Evolutionary conservation across 30 jellyfish, hydroid and myxozoan species (phyloP), one percentile per base, ranked within the genome.

Genomic region (Haliclystus octoradiatus): DNA sequence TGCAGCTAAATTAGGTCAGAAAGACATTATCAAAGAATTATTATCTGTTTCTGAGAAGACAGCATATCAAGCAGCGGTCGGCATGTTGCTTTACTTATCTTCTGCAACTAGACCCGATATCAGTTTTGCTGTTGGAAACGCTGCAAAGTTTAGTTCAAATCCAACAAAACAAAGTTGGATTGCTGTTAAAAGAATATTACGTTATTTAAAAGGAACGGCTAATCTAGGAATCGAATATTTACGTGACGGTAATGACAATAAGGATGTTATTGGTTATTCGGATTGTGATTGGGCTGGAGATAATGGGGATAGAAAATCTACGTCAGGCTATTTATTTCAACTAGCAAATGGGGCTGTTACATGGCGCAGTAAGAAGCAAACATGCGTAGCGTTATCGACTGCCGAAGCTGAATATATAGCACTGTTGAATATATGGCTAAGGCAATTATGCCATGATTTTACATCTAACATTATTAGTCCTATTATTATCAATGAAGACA

Each of bases 201-300:
- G n/a, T n/a, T n/a, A 72, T 60, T 35, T 72, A n/a, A 63, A 53
- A 2, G 94, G n/a, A n/a, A n/a, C n/a, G n/a, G n/a, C n/a, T n/a
- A n/a, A n/a, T n/a, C n/a, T n/a, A n/a, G n/a, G n/a, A n/a, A n/a
- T n/a, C n/a, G n/a, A n/a, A n/a, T n/a, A n/a, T n/a, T n/a, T n/a
- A n/a, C n/a, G n/a, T n/a, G n/a, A n/a, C n/a, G n/a, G n/a, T n/a
- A n/a, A n/a, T n/a, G n/a, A n/a, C n/a, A n/a, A n/a, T n/a, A n/a
- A n/a, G n/a, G n/a, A n/a, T n/a, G n/a, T n/a, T n/a, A 63, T 4
- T 7, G 89, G 77, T 2, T 79, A 0, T 52, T 52, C 83, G 3
- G 93, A 79, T 67, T 79, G 88, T 0, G 93, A 79, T 50, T 79
- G 83, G 83, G 93, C 93, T 13, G 93, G 93, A n/a, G n/a, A 79